Evolutionary conservation across 2,113 vertebrate genomes (phyloP).

Genomic region (Nothocercus julius): DNA sequence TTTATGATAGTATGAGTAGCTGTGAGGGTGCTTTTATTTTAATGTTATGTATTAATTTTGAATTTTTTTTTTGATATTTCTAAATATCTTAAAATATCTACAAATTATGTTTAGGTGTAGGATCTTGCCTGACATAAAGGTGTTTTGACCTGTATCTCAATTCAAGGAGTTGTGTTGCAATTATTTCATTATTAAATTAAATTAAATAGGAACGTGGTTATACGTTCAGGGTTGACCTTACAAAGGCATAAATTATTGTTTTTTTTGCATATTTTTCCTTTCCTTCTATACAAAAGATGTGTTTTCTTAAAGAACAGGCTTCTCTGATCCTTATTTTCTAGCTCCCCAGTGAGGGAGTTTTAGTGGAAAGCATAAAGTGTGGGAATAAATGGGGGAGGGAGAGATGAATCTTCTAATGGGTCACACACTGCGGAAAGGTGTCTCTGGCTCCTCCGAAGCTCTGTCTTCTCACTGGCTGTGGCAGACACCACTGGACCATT

Average conservation of each 20-base stretch:
- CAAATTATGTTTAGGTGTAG: background rate
- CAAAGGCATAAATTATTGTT: background rate
- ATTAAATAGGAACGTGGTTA: background rate
- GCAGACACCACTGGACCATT: background rate
- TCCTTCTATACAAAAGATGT: background rate
- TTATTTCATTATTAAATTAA: background rate
- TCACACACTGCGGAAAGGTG: background rate
- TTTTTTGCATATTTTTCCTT: background rate
- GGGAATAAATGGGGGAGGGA: fast-evolving
- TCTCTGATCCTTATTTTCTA: background rate
- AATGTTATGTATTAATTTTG: background rate
- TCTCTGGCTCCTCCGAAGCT: background rate
- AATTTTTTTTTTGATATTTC: background rate
- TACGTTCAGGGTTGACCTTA: background rate
- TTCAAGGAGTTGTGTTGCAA: background rate
- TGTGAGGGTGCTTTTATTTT: background rate
- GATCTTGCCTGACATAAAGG: background rate
- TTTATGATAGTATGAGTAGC: background rate
- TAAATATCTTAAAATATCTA: background rate
- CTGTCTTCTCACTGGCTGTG: background rate
- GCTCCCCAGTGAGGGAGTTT: background rate
- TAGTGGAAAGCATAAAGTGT: background rate
- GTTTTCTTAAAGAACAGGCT: background rate
- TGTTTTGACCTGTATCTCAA: background rate
- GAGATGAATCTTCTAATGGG: background rate